Evolutionary conservation across 1,140 invertebrate species (phyloP).

Genomic region (Drosophila sp.): DNA sequence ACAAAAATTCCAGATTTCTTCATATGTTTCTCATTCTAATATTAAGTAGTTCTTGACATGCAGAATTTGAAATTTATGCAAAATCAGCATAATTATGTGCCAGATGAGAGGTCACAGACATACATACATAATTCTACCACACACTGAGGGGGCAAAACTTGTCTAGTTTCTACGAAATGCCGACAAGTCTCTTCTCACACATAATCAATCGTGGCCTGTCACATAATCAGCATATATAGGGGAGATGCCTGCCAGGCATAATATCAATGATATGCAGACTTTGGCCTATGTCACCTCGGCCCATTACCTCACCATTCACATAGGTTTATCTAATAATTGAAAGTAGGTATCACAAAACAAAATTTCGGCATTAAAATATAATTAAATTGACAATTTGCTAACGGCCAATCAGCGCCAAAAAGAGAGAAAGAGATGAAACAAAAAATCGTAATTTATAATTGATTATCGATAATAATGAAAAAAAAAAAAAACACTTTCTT

Average conservation of each 20-base stretch:
- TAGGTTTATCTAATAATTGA: conserved; percentile 62
- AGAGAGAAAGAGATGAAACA: conserved; percentile 7
- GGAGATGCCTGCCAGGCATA: neutral
- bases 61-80: neutral
- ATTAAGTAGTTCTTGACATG: neutral
- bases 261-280: conserved; percentile 10
- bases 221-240: conserved; percentile 1
- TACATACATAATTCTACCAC: neutral
- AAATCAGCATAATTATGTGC: neutral
- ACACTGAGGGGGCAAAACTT: conserved; percentile 11
- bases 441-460: conserved; percentile 53
- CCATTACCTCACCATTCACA: conserved; percentile 46
- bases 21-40: neutral
- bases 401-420: conserved; percentile 47
- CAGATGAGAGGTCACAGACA: neutral
- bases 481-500: conserved; percentile 40
- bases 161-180: conserved; percentile 16
- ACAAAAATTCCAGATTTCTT: neutral
- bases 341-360: conserved; percentile 25
- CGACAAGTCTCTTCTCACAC: neutral
- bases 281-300: neutral
- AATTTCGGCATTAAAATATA: conserved; percentile 55
- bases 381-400: conserved; percentile 69
- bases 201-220: conserved; percentile 22
- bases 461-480: conserved; percentile 56